These are phyloP conservation scores for Delichon dasypus DNA, from an alignment of 2,797 vertebrate species.

Conservation along the genomic window DNA sequence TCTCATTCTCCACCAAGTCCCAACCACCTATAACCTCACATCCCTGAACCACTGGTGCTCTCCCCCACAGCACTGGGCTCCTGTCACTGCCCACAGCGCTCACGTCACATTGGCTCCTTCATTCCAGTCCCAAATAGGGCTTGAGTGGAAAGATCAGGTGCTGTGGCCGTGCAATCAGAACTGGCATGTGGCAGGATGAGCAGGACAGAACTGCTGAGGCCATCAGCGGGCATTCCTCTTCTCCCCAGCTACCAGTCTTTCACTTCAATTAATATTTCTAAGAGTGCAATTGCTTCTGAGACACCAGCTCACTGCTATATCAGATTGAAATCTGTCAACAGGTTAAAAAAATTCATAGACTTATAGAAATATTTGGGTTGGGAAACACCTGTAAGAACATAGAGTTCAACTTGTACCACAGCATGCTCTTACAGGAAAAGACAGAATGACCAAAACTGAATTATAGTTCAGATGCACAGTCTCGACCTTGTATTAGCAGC, in stretches of 20 bases:
- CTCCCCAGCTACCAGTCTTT: background rate
- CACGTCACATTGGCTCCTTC: background rate
- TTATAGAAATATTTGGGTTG: background rate
- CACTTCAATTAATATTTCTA: background rate
- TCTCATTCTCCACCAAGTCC: background rate
- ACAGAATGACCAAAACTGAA: background rate
- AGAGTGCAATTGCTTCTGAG: background rate
- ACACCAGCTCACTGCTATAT: background rate
- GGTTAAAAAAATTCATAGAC: background rate
- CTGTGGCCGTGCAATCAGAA: rapidly evolving
- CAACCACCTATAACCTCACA: background rate
- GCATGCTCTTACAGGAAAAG: background rate
- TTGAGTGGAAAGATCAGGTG: background rate
- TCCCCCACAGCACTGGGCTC: background rate
- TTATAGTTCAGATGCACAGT: background rate
- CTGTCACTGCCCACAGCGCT: too few species aligned
- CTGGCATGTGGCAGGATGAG: background rate
- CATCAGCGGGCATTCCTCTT: background rate
- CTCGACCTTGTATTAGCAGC: background rate
- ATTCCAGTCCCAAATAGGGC: rapidly evolving
- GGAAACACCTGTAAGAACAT: background rate
- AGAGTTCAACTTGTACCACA: background rate
- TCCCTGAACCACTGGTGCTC: background rate
- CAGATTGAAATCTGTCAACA: rapidly evolving
- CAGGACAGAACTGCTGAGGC: background rate